Percentiles rank a stretch among this genome's conserved stretches.
Conservation (phyloP, 2,888 invertebrate species). For the Thumatha senex region DNA sequence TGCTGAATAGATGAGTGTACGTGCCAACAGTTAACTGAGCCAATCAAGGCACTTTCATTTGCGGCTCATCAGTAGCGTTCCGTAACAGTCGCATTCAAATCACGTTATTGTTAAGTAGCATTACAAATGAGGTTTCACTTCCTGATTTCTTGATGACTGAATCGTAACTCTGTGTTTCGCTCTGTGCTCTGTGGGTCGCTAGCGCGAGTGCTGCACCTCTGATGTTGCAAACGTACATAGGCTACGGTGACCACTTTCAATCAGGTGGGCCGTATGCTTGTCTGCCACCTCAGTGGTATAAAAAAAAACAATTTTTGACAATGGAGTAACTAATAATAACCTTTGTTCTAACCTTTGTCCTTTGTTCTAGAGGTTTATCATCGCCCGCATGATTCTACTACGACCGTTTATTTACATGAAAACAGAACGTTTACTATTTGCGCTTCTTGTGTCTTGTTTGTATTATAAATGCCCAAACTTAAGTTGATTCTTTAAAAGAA, state of each 20-base stretch:
- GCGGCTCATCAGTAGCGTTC: conserved; percentile 53
- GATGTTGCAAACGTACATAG: too few relatives aligned
- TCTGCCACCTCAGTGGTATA: too few relatives aligned
- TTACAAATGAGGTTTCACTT: background rate
- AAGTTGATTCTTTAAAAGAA: too few relatives aligned
- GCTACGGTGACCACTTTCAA: too few relatives aligned
- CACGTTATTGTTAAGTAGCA: conserved; percentile 12
- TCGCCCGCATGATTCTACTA: conserved; percentile 39
- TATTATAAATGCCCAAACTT: too few relatives aligned
- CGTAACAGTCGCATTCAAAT: conserved; percentile 15
- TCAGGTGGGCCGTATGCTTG: too few relatives aligned
- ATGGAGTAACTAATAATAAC: background rate
- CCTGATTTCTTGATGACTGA: background rate
- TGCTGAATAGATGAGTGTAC: conserved; percentile 63
- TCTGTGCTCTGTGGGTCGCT: too few relatives aligned
- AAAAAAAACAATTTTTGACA: too few relatives aligned
- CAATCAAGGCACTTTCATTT: conserved; percentile 60
- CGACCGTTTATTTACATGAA: conserved; percentile 9
- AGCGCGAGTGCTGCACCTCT: too few relatives aligned
- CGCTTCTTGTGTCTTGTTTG: background rate
- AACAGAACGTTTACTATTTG: background rate
- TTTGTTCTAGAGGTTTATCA: conserved; percentile 38
- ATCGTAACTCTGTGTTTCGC: background rate
- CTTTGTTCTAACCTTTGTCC: conserved; percentile 21
- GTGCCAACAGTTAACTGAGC: conserved; percentile 76